Evolutionary conservation across 2,888 invertebrate genomes (phyloP), one percentile per base, ranked within the genome.

Genomic region (Dinocampus coccinellae): DNA sequence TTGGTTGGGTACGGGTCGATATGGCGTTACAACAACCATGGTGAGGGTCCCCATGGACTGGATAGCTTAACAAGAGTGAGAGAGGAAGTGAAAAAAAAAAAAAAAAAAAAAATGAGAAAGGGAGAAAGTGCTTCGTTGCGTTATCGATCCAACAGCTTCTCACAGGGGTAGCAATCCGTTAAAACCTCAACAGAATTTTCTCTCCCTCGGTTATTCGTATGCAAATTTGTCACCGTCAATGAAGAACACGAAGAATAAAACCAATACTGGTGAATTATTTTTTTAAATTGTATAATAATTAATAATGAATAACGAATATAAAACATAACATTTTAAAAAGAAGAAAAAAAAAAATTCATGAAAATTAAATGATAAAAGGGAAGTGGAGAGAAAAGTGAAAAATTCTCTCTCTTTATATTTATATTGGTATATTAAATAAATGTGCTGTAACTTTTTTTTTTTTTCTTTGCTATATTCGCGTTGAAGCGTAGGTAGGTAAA

Each of bases 101-200:
- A 53, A 53, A 34, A 36, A 20, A 26, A 63, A 29, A 39, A 29
- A 42, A 16, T 62, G 61, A 34, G 60, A 20, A 26, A 26, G 29
- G 47, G 47, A 63, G 63, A 39, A 47, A 42, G 39, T 62, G 61
- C 61, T 47, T 65, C 57, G 70, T 71, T 71, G 71, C 57, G 70
- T 62, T 83, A 82, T 82, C 82, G 82, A 82, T 80, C 82, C 82
- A 77, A 78, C 81, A 78, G 79, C 78, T 75, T 81, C 77, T 77
- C 79, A 73, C 72, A 76, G 72, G 75, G 73, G 64, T 55, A 66
- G 34, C 22, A 67, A 42, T 53, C 22, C 42, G 65, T 34, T 64
- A 70, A 69, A 62, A 71, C 71, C 65, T 66, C 60, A 71, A 67
- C 71, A 66, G 66, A 71, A 71, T 71, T 66, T 71, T 67, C 66